Evolutionary conservation across 1,140 invertebrate genomes (phyloP).

Genomic region (Psix sp.): DNA sequence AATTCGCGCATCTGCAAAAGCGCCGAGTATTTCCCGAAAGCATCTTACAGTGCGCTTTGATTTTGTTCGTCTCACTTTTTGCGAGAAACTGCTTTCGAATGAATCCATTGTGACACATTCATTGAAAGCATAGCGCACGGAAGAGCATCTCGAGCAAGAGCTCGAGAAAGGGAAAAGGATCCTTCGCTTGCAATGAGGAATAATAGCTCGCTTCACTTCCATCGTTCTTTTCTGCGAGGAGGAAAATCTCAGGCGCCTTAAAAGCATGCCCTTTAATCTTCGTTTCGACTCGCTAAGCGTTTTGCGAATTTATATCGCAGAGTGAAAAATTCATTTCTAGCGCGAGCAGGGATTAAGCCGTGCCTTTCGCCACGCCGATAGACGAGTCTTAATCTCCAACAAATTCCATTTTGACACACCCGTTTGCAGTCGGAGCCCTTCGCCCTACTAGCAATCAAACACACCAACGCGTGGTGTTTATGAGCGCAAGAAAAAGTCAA

Average conservation of each 20-base stretch:
- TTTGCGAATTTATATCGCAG: slow-evolving; percentile 52
- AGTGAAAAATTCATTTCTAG: slow-evolving; percentile 57
- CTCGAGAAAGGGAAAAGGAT: slow-evolving; percentile 55
- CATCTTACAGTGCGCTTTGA: too few species aligned
- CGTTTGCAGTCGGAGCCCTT: slow-evolving; percentile 21
- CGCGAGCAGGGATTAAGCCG: slow-evolving; percentile 33
- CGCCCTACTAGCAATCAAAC: slow-evolving; percentile 37
- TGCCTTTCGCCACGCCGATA: slow-evolving; percentile 39
- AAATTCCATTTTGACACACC: slow-evolving; percentile 60
- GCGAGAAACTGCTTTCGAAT: slow-evolving; percentile 16
- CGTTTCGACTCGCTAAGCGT: slow-evolving; percentile 53
- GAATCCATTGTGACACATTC: slow-evolving; percentile 46
- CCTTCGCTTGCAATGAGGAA: slow-evolving; percentile 37
- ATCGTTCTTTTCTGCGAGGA: slow-evolving; percentile 25
- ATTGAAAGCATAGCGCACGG: slow-evolving; percentile 31
- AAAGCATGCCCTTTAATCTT: slow-evolving; percentile 60
- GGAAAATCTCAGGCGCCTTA: slow-evolving; percentile 54
- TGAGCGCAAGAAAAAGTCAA: slow-evolving; percentile 46
- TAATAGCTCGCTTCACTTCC: slow-evolving; percentile 42
- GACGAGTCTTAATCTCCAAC: slow-evolving; percentile 59
- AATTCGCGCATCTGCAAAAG: slow-evolving; percentile 14
- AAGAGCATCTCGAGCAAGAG: slow-evolving; percentile 27
- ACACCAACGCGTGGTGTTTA: slow-evolving; percentile 26
- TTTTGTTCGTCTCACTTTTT: slow-evolving; percentile 19
- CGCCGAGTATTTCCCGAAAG: background rate